phyloP scores from a whole-genome alignment of 2,113 vertebrate genomes.

The Rhombomys opimus region DNA sequence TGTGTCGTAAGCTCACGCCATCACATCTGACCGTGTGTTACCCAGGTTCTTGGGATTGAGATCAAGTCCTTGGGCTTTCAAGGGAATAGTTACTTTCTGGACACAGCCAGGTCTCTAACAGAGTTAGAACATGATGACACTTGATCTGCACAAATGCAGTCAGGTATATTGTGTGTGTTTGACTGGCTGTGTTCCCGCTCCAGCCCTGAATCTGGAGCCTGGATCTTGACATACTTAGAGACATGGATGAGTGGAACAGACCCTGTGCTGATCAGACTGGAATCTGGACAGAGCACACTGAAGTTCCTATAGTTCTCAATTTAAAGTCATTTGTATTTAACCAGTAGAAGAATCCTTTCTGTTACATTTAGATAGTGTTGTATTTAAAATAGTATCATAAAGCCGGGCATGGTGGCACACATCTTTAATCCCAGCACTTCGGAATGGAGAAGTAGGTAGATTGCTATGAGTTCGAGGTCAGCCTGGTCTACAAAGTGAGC shows the following conservation, averaged over 20 bases:
- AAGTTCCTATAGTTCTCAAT: neutral
- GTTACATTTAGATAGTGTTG: neutral
- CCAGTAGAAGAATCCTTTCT: neutral
- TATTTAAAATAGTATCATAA: neutral
- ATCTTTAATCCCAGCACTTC: no score
- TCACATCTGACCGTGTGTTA: neutral
- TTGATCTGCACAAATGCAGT: neutral
- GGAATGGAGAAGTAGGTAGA: no score
- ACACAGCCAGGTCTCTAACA: neutral
- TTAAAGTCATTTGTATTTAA: constrained; percentile 17
- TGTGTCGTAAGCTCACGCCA: neutral
- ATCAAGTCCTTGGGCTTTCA: neutral
- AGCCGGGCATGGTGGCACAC: no score
- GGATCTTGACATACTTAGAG: neutral
- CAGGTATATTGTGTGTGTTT: neutral
- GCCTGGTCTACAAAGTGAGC: no score
- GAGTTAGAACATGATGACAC: neutral
- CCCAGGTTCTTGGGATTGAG: neutral
- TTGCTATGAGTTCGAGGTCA: no score
- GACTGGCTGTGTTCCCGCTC: accelerated
- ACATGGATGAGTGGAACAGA: neutral
- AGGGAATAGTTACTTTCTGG: neutral
- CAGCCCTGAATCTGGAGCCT: neutral
- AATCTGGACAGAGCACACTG: neutral
- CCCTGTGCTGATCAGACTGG: neutral